A percentile compares a stretch with the other conserved stretches of the same genome.
Conservation (phyloP, 2,888 invertebrate genomes). For the Gari tellinella region DNA sequence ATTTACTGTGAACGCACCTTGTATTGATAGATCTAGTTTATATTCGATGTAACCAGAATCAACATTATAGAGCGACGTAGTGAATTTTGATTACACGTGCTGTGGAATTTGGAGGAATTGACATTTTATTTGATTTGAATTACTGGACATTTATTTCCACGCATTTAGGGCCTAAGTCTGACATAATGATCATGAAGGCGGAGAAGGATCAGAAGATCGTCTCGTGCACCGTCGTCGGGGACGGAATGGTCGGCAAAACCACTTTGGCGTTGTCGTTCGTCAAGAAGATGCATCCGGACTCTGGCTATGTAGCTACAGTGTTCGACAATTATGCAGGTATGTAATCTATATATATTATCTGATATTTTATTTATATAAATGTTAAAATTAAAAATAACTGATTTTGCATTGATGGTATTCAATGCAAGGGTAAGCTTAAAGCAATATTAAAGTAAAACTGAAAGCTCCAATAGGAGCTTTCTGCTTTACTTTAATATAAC, state of each 20-base stretch:
- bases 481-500: no score
- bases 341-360: neutral
- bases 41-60: no score
- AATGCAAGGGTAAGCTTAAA: neutral
- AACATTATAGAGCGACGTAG: no score
- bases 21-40: no score
- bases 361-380: neutral
- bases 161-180: no score
- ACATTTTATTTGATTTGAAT: no score
- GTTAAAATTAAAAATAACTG: neutral
- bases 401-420: neutral
- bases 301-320: conserved; percentile 39
- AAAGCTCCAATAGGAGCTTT: neutral
- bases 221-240: conserved; percentile 42
- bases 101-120: no score
- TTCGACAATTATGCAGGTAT: conserved; percentile 54
- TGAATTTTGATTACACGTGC: no score
- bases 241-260: conserved; percentile 53
- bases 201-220: conserved; percentile 18
- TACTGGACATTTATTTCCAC: no score
- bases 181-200: conserved; percentile 35
- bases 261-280: conserved; percentile 39
- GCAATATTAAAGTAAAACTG: neutral
- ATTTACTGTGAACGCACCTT: no score
- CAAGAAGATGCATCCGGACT: conserved; percentile 18